phyloP scores from a whole-genome alignment of 2,113 vertebrate genomes.

The Nipponia nippon region DNA sequence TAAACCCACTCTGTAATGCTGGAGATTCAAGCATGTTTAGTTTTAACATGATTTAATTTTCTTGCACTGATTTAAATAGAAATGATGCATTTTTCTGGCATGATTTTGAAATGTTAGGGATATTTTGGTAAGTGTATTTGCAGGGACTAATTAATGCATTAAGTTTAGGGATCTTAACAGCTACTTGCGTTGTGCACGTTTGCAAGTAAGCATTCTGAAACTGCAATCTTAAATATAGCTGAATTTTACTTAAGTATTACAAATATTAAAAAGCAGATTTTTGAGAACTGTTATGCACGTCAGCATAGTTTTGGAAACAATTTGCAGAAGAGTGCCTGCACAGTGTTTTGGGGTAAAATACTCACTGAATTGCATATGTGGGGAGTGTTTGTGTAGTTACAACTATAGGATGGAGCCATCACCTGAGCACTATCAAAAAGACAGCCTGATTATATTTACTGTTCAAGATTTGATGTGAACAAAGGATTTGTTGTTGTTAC shows the following conservation, averaged over 20 bases:
- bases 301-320: not conserved
- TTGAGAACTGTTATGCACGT: not conserved
- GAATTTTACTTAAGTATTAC: not conserved
- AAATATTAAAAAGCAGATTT: not conserved
- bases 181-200: not conserved
- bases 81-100: not conserved
- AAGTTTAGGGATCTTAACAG: not conserved
- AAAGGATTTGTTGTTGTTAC: not conserved
- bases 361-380: not conserved
- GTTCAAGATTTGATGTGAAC: not conserved
- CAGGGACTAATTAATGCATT: not conserved
- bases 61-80: not conserved
- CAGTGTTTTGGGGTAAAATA: not conserved
- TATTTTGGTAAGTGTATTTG: not conserved
- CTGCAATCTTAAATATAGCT: not conserved
- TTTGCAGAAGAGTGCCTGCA: not conserved
- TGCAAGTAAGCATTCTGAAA: not conserved
- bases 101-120: not conserved
- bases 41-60: not conserved
- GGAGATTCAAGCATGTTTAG: not conserved
- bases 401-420: not conserved
- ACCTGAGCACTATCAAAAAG: not conserved
- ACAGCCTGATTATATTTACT: not conserved
- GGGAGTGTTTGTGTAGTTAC: not conserved
- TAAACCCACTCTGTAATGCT: not conserved